Percentiles rank a stretch among this genome's conserved stretches.
Evolutionary conservation across 2,797 vertebrate species (phyloP).

Genomic region (Pseudomugil tenellus): DNA sequence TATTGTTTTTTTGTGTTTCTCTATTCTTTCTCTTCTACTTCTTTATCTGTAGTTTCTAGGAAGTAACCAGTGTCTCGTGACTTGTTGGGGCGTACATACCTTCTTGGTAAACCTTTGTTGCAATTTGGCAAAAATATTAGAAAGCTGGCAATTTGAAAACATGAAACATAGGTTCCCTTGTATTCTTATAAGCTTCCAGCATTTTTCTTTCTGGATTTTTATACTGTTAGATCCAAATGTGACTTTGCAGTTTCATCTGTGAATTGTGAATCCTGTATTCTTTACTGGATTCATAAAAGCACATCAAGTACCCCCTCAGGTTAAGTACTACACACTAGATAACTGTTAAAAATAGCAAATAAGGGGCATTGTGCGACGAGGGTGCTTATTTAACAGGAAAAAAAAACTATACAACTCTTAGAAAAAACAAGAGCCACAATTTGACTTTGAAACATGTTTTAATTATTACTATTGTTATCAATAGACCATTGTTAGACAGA

Average conservation of each 20-base stretch:
- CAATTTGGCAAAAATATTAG: too few species aligned
- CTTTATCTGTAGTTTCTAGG: too few species aligned
- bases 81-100: too few species aligned
- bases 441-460: constrained; percentile 65
- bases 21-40: too few species aligned
- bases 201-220: too few species aligned
- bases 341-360: constrained; percentile 20
- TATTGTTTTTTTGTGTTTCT: too few species aligned
- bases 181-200: too few species aligned
- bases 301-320: constrained; percentile 18
- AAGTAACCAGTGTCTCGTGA: too few species aligned
- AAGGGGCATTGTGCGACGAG: not conserved
- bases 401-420: not conserved
- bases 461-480: constrained; percentile 67
- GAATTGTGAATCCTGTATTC: not conserved
- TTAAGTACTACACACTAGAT: constrained; percentile 20
- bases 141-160: not conserved
- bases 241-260: not conserved
- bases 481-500: constrained; percentile 77
- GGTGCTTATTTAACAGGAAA: constrained; percentile 2
- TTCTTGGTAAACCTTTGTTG: too few species aligned
- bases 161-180: not conserved
- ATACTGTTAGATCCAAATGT: too few species aligned
- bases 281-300: constrained; percentile 11
- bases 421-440: constrained; percentile 11